Conservation (phyloP, 1,140 invertebrate species). For the Dufourea novaeangliae region DNA sequence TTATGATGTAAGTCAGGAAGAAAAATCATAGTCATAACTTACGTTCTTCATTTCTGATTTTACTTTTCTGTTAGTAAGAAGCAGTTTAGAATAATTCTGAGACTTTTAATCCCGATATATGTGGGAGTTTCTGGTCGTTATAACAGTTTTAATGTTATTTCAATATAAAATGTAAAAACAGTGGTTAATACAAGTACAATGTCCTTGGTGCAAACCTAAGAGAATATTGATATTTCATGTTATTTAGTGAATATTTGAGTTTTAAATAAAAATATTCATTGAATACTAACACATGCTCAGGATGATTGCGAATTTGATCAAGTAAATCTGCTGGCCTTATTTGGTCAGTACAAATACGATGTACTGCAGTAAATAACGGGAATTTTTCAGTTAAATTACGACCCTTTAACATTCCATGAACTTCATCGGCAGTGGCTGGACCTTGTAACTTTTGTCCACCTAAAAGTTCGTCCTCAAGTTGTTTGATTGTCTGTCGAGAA, state of each 20-base stretch:
- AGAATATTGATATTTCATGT: slow-evolving; percentile 6
- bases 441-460: slow-evolving; percentile 93
- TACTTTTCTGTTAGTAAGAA: not conserved
- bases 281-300: slow-evolving; percentile 85
- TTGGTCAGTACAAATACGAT: slow-evolving; percentile 88
- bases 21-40: not conserved
- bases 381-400: slow-evolving; percentile 87
- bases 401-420: slow-evolving; percentile 86
- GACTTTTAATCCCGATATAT: slow-evolving; percentile 26
- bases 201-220: slow-evolving; percentile 57
- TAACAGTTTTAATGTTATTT: slow-evolving; percentile 1
- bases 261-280: slow-evolving; percentile 4
- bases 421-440: slow-evolving; percentile 91
- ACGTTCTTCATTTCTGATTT: not conserved
- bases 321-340: slow-evolving; percentile 85
- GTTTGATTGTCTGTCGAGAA: slow-evolving; percentile 84
- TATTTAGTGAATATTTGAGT: slow-evolving; percentile 1
- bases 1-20: too few relatives aligned
- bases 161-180: not conserved
- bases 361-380: slow-evolving; percentile 89
- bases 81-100: not conserved
- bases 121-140: slow-evolving; percentile 1
- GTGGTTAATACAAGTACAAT: slow-evolving; percentile 60
- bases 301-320: slow-evolving; percentile 88
- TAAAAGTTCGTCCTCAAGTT: slow-evolving; percentile 90